Conservation (phyloP, 2,113 vertebrate genomes). For the Takifugu flavidus region DNA sequence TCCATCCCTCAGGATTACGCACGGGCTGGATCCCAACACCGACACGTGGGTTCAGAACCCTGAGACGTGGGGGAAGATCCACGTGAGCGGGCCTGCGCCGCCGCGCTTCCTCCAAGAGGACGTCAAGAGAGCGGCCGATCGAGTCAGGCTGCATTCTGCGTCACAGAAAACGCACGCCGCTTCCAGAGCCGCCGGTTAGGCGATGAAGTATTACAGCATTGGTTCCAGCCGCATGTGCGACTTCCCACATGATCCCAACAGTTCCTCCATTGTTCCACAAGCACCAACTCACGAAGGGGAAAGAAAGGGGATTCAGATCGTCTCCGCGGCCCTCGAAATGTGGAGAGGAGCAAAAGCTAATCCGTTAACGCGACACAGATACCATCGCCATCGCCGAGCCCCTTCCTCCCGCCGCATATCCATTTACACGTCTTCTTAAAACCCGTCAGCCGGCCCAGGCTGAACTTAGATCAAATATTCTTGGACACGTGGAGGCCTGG, state of each 20-base stretch:
- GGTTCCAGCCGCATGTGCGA: constrained; percentile 32
- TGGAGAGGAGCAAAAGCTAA: constrained; percentile 7
- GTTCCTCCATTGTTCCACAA: constrained; percentile 32
- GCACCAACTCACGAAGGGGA: constrained; percentile 24
- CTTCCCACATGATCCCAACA: constrained; percentile 45
- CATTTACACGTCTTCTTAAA: constrained; percentile 52
- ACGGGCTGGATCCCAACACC: no score
- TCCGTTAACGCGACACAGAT: constrained; percentile 7
- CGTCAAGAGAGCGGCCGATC: constrained; percentile 31
- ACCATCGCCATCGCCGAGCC: constrained; percentile 13
- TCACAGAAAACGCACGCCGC: constrained; percentile 4
- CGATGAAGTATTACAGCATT: constrained; percentile 17
- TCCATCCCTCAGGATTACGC: no score
- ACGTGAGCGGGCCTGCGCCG: background rate
- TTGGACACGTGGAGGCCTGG: background rate
- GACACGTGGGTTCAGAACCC: no score
- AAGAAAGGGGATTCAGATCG: constrained; percentile 2
- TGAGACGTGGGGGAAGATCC: constrained; percentile 41
- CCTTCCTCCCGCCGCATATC: constrained; percentile 32
- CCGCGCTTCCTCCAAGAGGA: constrained; percentile 10
- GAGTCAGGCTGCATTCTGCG: constrained; percentile 46
- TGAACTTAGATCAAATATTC: constrained; percentile 9
- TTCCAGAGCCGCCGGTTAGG: constrained; percentile 14
- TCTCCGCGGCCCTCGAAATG: background rate
- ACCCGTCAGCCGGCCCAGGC: constrained; percentile 22